phyloP scores from a whole-genome alignment of 1,140 invertebrate genomes.

The Bombyx mandarina region DNA sequence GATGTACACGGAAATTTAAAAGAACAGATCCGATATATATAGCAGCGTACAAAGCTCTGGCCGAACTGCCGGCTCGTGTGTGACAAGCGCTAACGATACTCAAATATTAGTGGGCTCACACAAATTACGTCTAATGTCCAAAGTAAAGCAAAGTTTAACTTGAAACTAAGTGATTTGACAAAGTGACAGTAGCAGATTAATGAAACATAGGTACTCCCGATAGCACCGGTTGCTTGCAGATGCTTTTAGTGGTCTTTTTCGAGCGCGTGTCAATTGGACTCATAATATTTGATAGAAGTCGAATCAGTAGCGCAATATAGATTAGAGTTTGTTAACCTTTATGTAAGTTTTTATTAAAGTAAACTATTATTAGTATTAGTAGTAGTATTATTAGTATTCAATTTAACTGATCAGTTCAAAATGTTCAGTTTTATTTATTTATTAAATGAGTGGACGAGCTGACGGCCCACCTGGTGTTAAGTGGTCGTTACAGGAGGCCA shows the following conservation, averaged over 20 bases:
- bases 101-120: slow-evolving; percentile 59
- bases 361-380: too few relatives aligned
- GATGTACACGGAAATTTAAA: too few relatives aligned
- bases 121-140: slow-evolving; percentile 67
- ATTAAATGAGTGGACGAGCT: too few relatives aligned
- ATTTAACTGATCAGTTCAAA: too few relatives aligned
- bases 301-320: too few relatives aligned
- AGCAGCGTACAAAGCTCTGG: background rate
- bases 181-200: slow-evolving; percentile 46
- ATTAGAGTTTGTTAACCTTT: too few relatives aligned
- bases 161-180: slow-evolving; percentile 63
- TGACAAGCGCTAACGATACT: slow-evolving; percentile 60
- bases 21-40: background rate
- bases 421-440: too few relatives aligned
- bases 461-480: too few relatives aligned
- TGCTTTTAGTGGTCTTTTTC: slow-evolving; percentile 5
- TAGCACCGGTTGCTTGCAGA: slow-evolving; percentile 27
- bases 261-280: slow-evolving; percentile 7
- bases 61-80: slow-evolving; percentile 19
- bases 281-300: slow-evolving; percentile 1
- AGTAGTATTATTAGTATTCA: too few relatives aligned
- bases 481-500: too few relatives aligned
- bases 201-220: slow-evolving; percentile 10
- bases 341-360: too few relatives aligned
- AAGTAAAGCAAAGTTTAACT: slow-evolving; percentile 60